Percentiles rank a stretch among this genome's conserved stretches.
These are phyloP conservation scores for Tachycineta bicolor DNA, from an alignment of 2,113 vertebrate genomes.

Conservation along the genomic window DNA sequence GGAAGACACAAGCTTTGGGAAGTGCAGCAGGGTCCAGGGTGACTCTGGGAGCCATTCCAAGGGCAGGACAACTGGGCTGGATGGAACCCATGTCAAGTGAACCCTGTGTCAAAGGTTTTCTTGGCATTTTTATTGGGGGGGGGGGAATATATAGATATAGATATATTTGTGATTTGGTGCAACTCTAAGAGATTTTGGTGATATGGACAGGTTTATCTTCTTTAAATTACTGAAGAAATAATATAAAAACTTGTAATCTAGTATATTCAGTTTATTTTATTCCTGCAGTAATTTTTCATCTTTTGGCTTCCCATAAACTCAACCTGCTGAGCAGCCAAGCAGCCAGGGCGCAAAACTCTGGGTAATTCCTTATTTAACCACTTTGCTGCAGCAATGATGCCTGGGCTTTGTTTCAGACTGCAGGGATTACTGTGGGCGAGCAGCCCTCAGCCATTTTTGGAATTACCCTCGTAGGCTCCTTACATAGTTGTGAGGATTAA, in stretches of 20 bases:
- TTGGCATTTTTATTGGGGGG: neutral
- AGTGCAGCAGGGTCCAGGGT: rapidly evolving
- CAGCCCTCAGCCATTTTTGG: neutral
- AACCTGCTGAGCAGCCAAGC: neutral
- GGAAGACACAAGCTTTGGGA: neutral
- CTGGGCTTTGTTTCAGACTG: neutral
- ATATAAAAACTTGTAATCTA: neutral
- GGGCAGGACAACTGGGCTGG: neutral
- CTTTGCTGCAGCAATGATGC: neutral
- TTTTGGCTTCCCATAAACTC: neutral
- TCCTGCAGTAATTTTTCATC: neutral
- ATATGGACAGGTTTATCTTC: neutral
- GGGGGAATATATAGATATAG: too few species aligned
- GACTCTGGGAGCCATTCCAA: neutral
- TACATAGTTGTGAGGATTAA: constrained; percentile 1
- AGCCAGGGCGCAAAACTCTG: neutral
- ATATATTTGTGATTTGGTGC: neutral
- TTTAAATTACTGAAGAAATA: neutral
- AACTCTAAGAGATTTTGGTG: neutral
- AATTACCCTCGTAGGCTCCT: neutral
- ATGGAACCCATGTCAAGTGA: neutral
- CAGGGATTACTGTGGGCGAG: neutral
- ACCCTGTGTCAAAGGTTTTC: neutral
- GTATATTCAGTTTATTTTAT: neutral
- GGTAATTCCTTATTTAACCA: constrained; percentile 12